A percentile compares a stretch with the other conserved stretches of the same genome.
Evolutionary conservation across 2,113 vertebrate genomes (phyloP).

Genomic region (Apeltes quadracus): DNA sequence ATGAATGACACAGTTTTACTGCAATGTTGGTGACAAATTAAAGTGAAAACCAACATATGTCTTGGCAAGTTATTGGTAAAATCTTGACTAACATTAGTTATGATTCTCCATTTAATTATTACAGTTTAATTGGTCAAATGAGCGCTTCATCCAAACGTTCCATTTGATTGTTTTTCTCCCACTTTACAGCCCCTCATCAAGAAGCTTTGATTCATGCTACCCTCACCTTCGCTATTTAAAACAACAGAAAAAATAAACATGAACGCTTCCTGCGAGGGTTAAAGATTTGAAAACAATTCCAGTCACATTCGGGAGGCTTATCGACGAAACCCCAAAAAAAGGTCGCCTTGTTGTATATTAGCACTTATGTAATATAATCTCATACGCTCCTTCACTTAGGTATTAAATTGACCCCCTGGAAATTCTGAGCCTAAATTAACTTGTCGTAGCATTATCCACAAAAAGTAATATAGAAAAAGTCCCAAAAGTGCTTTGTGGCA

Average conservation of each 20-base stretch:
- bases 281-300: background rate
- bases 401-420: background rate
- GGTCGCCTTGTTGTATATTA: background rate
- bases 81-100: background rate
- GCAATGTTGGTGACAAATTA: background rate
- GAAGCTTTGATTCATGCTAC: background rate
- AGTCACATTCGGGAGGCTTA: background rate
- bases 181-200: background rate
- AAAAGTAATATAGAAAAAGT: background rate
- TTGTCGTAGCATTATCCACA: background rate
- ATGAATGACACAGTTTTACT: background rate
- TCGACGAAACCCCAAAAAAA: background rate
- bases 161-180: background rate
- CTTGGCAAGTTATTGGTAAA: background rate
- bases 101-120: background rate
- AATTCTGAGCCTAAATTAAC: background rate
- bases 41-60: background rate
- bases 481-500: background rate
- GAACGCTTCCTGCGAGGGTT: background rate
- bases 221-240: background rate
- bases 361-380: background rate
- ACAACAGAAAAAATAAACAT: background rate
- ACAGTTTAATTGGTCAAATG: background rate
- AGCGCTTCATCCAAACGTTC: background rate
- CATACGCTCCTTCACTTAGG: background rate